Evolutionary conservation across 2,797 vertebrate genomes (phyloP).

Genomic region (Siniperca obscura): DNA sequence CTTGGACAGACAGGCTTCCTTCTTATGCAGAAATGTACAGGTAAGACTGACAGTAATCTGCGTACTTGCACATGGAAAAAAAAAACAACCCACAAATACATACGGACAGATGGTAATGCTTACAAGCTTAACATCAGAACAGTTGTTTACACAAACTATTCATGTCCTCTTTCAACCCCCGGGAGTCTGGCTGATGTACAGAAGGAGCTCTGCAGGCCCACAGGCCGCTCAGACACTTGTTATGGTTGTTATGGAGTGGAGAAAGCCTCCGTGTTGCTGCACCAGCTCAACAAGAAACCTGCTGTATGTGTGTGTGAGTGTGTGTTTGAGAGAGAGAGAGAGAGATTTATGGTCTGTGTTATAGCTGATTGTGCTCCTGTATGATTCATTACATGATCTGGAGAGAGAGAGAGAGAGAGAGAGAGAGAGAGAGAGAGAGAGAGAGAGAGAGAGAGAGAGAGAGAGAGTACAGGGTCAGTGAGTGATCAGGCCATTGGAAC

Average conservation of each 20-base stretch:
- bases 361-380: slow-evolving; percentile 59
- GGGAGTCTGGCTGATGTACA: slow-evolving; percentile 55
- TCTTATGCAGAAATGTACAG: slow-evolving; percentile 10
- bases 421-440: background rate
- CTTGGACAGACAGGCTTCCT: slow-evolving; percentile 8
- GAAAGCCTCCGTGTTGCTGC: slow-evolving; percentile 35
- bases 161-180: slow-evolving; percentile 28
- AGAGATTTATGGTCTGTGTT: slow-evolving; percentile 63
- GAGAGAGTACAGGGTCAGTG: slow-evolving; percentile 9
- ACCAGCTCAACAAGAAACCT: slow-evolving; percentile 37
- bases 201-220: slow-evolving; percentile 28
- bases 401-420: background rate
- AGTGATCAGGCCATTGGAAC: slow-evolving; percentile 20
- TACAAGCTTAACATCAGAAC: slow-evolving; percentile 1
- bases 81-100: background rate
- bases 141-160: slow-evolving; percentile 11
- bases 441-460: background rate
- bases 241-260: slow-evolving; percentile 50
- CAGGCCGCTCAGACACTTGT: slow-evolving; percentile 45
- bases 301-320: slow-evolving; percentile 33
- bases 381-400: slow-evolving; percentile 54
- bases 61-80: background rate
- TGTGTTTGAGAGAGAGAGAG: slow-evolving; percentile 13
- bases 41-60: slow-evolving; percentile 10
- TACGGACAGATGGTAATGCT: background rate